phyloP scores from a whole-genome alignment of 2,113 vertebrate genomes.

The Platysteira castanea region DNA sequence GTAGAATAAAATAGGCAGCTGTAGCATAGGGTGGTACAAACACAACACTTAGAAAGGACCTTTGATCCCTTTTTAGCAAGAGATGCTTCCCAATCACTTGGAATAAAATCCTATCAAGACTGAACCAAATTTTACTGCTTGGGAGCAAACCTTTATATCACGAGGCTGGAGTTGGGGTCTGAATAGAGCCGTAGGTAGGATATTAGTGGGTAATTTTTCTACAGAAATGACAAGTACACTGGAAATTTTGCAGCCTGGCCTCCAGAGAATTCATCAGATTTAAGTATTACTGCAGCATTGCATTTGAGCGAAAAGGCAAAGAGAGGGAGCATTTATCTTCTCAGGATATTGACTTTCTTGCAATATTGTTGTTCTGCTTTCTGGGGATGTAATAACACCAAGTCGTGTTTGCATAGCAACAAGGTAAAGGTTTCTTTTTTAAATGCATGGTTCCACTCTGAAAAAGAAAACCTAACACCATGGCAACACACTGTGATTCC shows the following conservation, averaged over 20 bases:
- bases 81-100: not conserved
- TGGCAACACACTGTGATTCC: slow-evolving; percentile 42
- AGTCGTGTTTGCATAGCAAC: slow-evolving; percentile 42
- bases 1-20: not conserved
- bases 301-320: slow-evolving; percentile 1
- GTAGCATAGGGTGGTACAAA: not conserved
- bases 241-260: not conserved
- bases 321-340: slow-evolving; percentile 24
- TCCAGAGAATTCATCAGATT: not conserved
- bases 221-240: not conserved
- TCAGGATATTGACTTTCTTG: slow-evolving; percentile 28
- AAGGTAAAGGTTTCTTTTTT: slow-evolving; percentile 29
- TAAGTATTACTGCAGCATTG: not conserved
- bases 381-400: not conserved
- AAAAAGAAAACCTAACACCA: slow-evolving; percentile 31
- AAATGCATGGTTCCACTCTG: not conserved
- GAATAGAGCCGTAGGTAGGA: not conserved
- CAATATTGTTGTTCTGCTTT: not conserved
- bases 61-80: not conserved
- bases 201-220: not conserved
- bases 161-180: not conserved
- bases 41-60: not conserved
- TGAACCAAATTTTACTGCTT: not conserved
- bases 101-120: not conserved
- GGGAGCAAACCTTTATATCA: not conserved